Conservation (phyloP, 1,140 invertebrate species). For the Drosophila setifemur region DNA sequence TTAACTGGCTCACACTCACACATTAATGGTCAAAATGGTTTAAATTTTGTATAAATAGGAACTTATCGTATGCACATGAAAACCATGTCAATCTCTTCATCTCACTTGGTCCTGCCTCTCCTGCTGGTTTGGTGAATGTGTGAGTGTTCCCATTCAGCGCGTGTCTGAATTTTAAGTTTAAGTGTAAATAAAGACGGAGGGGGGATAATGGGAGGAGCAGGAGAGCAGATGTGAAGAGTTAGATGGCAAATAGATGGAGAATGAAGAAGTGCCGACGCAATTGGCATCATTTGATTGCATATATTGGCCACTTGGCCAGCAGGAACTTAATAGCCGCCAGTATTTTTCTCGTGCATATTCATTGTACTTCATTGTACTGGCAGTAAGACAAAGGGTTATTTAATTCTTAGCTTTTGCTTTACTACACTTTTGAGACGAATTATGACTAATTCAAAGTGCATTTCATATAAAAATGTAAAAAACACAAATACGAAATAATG, state of each 20-base stretch:
- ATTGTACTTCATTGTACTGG: constrained; percentile 27
- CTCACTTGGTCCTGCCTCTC: too few relatives aligned
- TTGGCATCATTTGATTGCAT: constrained; percentile 49
- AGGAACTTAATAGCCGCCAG: constrained; percentile 5
- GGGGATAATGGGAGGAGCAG: background rate
- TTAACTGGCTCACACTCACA: too few relatives aligned
- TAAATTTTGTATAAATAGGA: too few relatives aligned
- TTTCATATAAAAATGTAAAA: too few relatives aligned
- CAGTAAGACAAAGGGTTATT: too few relatives aligned
- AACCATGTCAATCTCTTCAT: too few relatives aligned
- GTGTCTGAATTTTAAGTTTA: constrained; percentile 65
- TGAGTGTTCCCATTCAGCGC: constrained; percentile 8
- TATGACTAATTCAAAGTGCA: too few relatives aligned
- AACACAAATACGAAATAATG: too few relatives aligned
- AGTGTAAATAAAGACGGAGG: constrained; percentile 64
- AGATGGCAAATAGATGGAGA: background rate
- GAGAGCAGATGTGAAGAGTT: background rate
- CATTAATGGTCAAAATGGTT: too few relatives aligned
- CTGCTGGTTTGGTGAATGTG: background rate
- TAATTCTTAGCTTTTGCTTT: too few relatives aligned
- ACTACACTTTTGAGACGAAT: too few relatives aligned
- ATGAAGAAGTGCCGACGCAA: background rate
- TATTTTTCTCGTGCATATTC: constrained; percentile 18
- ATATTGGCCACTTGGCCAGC: constrained; percentile 53
- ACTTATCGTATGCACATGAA: too few relatives aligned